Base-by-base conservation (phyloP, 2,113 vertebrate species). In the Verasper variegatus region DNA sequence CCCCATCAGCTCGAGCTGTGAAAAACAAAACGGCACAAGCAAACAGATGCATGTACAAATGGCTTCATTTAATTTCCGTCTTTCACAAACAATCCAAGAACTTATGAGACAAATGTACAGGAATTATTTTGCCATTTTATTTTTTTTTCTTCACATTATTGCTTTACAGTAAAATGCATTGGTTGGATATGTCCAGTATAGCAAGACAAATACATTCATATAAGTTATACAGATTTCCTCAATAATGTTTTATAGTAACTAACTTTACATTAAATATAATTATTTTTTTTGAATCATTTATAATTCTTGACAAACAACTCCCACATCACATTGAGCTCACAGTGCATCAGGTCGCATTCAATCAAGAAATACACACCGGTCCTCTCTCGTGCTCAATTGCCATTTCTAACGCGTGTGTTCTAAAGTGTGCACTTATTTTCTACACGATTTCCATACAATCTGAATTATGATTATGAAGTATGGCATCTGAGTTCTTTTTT, bases 341-440 rank as follows among this genome's bases (percentile, higher is more conserved):
- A 98, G 97, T 97, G 97, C 96, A 96, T 95, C 95, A 96, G 96
- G 97, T 97, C 96, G 95, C 95, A 95, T 95, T 97, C 93, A 92
- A 92, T 96, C 95, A 93, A 95, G 81, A 82, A 88, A 81, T 67
- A 82, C 81, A 88, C 60, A 80, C 75, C 68, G 40, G 78, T 77
- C 11, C 75, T 64, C 73, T 70, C 51, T 59, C 15, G 31, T 82
- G 67, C 87, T 77, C 74, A 67, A 60, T 56, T 74, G 58, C 65
- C 80, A 61, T 87, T 85, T 66, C 71, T 57, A 66, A 67, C 80
- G 73, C 82, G 68, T 79, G 66, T 77, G 66, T 77, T 57, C 59
- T 85, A 69, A 55, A 69, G 76, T 86, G 85, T 80, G 80, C 70
- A 60, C 68, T 78, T 75, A n/a, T 42, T 84, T 83, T 85, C 37